Evolutionary conservation across 2,888 invertebrate species (phyloP), one percentile per base, ranked within the genome.

Genomic region (Zaprionus obscuricornis): DNA sequence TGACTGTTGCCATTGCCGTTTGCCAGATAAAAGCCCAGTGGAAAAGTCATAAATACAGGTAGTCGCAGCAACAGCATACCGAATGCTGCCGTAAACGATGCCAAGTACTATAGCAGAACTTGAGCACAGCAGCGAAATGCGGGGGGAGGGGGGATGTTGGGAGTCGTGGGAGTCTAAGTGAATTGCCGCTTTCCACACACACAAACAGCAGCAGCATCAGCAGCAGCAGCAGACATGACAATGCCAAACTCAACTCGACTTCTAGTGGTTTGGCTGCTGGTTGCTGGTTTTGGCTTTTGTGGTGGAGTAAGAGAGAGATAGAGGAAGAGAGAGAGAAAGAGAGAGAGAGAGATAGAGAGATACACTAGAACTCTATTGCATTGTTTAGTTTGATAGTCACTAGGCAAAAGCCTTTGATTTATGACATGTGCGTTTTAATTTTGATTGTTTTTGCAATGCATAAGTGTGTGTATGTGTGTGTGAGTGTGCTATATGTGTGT

Each of bases 341-440:
- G 34, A 11, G 34, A 3, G 11, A 14, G 34, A 36, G 36, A 1
- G n/a, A 4, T n/a, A n/a, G n/a, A n/a, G n/a, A n/a, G n/a, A n/a
- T n/a, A n/a, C n/a, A n/a, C n/a, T n/a, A n/a, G n/a, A n/a, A 56
- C 45, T 52, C 73, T 49, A 67, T 63, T 79, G 81, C 81, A 84
- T 84, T 84, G 85, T 68, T 72, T 68, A 67, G 70, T 50, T n/a
- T 75, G 58, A 64, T 54, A 63, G 72, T 57, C 45, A 39, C 39
- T 24, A 46, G 70, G 51, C 60, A 63, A 85, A 67, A 63, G 58
- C 66, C 65, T 78, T 85, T 79, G 83, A 85, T 79, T 82, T 85
- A 85, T 85, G 66, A 67, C 79, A 78, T 74, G 66, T 74, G 83
- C 55, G 74, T 72, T 83, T 77, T 78, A 82, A 74, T 76, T 74